Base-by-base conservation (phyloP, 53 echinoderm and acorn worm genomes). In the Stichopus horrens region DNA sequence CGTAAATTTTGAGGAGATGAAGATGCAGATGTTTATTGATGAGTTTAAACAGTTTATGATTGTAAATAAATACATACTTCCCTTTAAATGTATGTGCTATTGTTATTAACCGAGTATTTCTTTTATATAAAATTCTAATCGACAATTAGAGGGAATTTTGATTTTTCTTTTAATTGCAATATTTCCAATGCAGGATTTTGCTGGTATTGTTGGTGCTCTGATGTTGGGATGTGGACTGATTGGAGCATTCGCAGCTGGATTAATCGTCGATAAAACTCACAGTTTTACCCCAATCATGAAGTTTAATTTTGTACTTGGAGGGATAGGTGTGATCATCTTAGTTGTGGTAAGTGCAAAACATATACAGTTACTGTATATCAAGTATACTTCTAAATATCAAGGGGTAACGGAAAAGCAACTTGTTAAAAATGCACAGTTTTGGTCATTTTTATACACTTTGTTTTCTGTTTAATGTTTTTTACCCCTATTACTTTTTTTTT, bases 171-270 rank as follows among this genome's bases (percentile, higher is more conserved):
- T 67, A 0, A 14, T n/a, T 11, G 11, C 4, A 67, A 52, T 54
- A 23, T n/a, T 74, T 56, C 37, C 22, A 16, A 11, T 76, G 9
- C 88, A 96, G 96, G 76, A 94, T 89, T 94, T 93, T 91, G 94
- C 94, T 5, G 96, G 96, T 11, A 63, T 96, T 57, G 76, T 93
- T 1, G 96, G 96, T 55, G 96, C 90, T 5, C 56, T 94, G 53
- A 95, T 96, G 96, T 88, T 96, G 52, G 94, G 91, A 54, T 91
- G 86, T 88, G 96, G 96, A 7, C 57, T 95, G 7, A 71, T 93
- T 65, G 96, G 96, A 9, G 94, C 96, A 0, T 73, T 93, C 23
- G 77, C 93, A 19, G 60, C 92, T 0, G 96, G 96, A n/a, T 55
- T 94, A 8, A 79, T 93, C 16, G 94, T 95, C 0, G 96, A 96